Evolutionary conservation across 2,888 invertebrate species (phyloP).

Genomic region (Diadegma fenestrale): DNA sequence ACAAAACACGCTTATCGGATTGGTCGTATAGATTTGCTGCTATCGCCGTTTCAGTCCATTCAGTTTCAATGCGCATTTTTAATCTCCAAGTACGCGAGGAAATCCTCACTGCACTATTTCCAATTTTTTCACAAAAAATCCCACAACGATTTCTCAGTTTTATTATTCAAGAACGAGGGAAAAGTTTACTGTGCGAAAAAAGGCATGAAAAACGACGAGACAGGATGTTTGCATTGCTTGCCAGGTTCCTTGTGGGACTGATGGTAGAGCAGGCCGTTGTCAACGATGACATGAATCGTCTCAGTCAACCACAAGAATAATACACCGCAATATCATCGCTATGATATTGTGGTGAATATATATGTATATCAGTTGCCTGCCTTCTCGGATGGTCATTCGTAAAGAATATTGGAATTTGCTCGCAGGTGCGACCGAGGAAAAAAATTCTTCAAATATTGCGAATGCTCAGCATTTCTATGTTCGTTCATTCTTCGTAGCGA

Average conservation of each 20-base stretch:
- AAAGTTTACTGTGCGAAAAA: neutral
- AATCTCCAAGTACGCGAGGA: neutral
- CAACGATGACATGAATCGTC: conserved; percentile 30
- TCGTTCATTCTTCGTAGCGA: conserved; percentile 17
- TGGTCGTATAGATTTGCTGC: neutral
- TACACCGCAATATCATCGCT: conserved; percentile 28
- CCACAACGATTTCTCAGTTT: neutral
- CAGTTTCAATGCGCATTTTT: neutral
- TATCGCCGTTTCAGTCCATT: neutral
- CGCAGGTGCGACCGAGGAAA: conserved; percentile 3
- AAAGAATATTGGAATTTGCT: conserved; percentile 30
- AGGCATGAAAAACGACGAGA: neutral
- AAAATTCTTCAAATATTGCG: conserved; percentile 30
- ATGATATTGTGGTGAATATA: neutral
- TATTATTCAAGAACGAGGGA: neutral
- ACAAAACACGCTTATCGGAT: neutral
- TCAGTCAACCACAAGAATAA: conserved; percentile 49
- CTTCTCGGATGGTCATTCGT: conserved; percentile 37
- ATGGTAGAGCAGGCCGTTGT: conserved; percentile 1
- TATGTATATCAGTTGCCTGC: conserved; percentile 3
- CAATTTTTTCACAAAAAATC: neutral
- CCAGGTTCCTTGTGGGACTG: neutral
- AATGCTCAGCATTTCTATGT: conserved; percentile 26
- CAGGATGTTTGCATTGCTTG: neutral
- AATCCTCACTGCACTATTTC: neutral